phyloP scores from a whole-genome alignment of 2,113 vertebrate genomes.

The Lamprotornis superbus region DNA sequence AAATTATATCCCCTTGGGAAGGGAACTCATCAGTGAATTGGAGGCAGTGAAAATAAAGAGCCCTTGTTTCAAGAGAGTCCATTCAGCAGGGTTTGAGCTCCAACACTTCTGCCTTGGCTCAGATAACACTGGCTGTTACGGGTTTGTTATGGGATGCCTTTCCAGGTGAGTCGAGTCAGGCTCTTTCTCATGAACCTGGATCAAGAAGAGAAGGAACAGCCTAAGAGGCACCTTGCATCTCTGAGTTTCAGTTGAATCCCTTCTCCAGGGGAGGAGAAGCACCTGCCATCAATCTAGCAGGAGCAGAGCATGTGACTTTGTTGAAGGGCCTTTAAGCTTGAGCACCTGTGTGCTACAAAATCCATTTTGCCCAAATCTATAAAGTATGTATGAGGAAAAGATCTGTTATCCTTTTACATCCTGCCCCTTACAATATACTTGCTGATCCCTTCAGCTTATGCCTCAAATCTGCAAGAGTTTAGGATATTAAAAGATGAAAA shows the following conservation, averaged over 20 bases:
- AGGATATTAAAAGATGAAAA: neutral
- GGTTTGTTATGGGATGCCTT: neutral
- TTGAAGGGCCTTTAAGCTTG: neutral
- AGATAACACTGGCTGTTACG: fast-evolving
- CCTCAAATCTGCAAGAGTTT: neutral
- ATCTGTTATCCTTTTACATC: neutral
- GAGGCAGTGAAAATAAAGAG: neutral
- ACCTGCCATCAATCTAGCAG: neutral
- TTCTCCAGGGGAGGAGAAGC: neutral
- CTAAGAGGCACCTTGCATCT: neutral
- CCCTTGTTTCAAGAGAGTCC: neutral
- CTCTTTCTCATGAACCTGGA: neutral
- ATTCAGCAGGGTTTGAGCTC: neutral
- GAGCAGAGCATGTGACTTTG: fast-evolving
- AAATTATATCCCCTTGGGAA: neutral
- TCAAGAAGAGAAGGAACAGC: neutral
- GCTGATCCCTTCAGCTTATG: neutral
- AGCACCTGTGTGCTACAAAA: neutral
- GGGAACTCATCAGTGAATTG: neutral
- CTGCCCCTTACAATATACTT: neutral
- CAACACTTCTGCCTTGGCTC: neutral
- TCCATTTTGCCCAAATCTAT: neutral
- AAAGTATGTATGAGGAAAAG: neutral
- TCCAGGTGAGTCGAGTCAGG: neutral
- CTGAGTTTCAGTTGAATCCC: neutral